Conservation (phyloP, 1,140 invertebrate genomes). For the Rhopalosiphum padi region DNA sequence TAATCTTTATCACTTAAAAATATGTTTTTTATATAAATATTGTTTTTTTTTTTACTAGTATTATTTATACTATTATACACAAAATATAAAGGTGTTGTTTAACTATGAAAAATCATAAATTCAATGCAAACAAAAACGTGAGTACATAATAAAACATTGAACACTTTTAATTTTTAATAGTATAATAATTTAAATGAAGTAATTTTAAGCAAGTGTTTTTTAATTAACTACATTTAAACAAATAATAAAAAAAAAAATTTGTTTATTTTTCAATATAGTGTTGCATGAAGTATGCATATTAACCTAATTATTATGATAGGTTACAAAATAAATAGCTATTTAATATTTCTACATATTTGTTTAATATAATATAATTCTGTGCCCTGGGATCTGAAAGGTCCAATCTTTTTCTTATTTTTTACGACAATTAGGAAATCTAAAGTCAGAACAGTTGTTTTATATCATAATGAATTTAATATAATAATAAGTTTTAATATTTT, state of each 20-base stretch:
- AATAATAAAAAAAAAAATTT: background rate
- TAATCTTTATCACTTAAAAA: background rate
- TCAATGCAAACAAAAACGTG: background rate
- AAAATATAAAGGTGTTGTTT: background rate
- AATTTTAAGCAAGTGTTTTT: background rate
- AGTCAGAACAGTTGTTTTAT: background rate
- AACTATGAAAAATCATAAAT: background rate
- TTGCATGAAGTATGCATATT: background rate
- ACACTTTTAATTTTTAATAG: background rate
- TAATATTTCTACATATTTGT: slow-evolving; percentile 1
- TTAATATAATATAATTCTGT: background rate
- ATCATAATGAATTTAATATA: background rate
- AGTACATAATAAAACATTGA: background rate
- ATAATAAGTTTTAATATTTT: background rate
- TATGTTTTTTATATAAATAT: background rate
- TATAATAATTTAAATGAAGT: background rate
- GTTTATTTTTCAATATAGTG: background rate
- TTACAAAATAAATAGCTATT: slow-evolving; percentile 4
- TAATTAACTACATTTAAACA: background rate
- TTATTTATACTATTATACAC: background rate
- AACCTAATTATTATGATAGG: background rate
- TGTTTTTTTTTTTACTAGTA: background rate
- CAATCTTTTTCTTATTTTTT: background rate
- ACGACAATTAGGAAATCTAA: background rate
- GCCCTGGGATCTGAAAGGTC: background rate